Conservation (phyloP, 1,140 invertebrate genomes). For the Pararge aegeria region DNA sequence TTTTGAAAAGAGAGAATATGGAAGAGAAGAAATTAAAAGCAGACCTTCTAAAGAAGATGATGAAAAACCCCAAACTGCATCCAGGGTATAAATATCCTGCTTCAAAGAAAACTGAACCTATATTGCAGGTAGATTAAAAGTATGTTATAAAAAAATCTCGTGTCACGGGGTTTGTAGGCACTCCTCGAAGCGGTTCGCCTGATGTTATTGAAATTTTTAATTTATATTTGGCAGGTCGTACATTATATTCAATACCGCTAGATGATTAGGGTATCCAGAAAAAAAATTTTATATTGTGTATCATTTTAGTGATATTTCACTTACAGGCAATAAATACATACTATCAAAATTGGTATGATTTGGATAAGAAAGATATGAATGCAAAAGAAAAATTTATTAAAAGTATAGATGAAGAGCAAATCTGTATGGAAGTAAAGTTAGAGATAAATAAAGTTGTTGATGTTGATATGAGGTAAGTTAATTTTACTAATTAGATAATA, state of each 20-base stretch:
- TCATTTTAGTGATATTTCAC: slow-evolving; percentile 19
- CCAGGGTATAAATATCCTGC: slow-evolving; percentile 52
- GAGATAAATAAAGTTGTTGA: slow-evolving; percentile 40
- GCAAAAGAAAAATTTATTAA: slow-evolving; percentile 45
- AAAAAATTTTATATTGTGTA: no score
- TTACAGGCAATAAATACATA: slow-evolving; percentile 45
- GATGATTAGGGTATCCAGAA: no score
- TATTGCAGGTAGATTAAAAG: slow-evolving; percentile 38
- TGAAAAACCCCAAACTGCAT: slow-evolving; percentile 61
- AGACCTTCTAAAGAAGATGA: slow-evolving; percentile 46
- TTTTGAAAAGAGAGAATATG: slow-evolving; percentile 40
- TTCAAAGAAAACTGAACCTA: slow-evolving; percentile 42
- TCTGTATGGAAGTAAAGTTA: slow-evolving; percentile 43
- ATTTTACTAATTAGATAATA: background rate
- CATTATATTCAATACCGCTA: no score
- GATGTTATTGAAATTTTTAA: no score
- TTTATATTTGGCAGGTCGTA: no score
- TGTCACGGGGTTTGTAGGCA: no score
- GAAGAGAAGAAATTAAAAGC: slow-evolving; percentile 48
- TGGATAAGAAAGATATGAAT: slow-evolving; percentile 36
- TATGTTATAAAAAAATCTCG: no score
- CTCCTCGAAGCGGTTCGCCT: no score
- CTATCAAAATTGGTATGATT: slow-evolving; percentile 39
- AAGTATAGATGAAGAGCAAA: slow-evolving; percentile 38
- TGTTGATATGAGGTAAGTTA: slow-evolving; percentile 47